Percentiles rank a stretch among this genome's conserved stretches.
Evolutionary conservation across 2,797 vertebrate species (phyloP).

Genomic region (Tauraco hartlaubi): DNA sequence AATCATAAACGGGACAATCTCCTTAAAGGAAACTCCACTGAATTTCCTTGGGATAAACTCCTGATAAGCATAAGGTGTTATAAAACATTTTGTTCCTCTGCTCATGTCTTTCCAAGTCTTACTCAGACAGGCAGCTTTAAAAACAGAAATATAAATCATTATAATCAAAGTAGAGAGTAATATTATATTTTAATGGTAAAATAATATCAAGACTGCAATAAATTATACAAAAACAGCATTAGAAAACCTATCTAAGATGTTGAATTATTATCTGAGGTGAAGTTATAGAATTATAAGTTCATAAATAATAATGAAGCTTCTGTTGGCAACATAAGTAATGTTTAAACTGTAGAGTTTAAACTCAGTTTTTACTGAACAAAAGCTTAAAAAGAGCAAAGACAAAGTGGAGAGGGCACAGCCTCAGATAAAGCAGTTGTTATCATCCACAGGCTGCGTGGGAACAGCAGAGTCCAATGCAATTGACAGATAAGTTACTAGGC

Average conservation of each 20-base stretch:
- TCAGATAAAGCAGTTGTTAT: background rate
- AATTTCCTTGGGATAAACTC: constrained; percentile 29
- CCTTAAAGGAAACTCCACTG: background rate
- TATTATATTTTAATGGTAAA: constrained; percentile 61
- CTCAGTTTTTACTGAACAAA: background rate
- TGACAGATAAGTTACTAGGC: background rate
- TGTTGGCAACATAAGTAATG: constrained; percentile 15
- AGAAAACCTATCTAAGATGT: background rate
- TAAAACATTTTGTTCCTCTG: constrained; percentile 16
- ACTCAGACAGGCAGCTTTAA: constrained; percentile 12
- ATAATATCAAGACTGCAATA: constrained; percentile 45
- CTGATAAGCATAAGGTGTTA: background rate
- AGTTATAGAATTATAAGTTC: background rate
- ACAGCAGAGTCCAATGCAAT: background rate
- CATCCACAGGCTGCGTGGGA: background rate
- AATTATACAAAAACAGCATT: constrained; percentile 20
- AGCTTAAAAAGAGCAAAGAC: background rate
- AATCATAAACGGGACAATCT: constrained; percentile 32
- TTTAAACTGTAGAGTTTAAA: constrained; percentile 7
- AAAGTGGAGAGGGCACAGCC: background rate
- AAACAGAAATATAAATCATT: constrained; percentile 63
- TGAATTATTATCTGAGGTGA: constrained; percentile 63
- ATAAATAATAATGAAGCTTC: constrained; percentile 70
- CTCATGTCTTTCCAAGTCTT: constrained; percentile 15
- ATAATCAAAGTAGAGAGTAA: constrained; percentile 36